Base-by-base conservation (phyloP, 2,797 vertebrate genomes). In the Heteromormyrus szaboi region DNA sequence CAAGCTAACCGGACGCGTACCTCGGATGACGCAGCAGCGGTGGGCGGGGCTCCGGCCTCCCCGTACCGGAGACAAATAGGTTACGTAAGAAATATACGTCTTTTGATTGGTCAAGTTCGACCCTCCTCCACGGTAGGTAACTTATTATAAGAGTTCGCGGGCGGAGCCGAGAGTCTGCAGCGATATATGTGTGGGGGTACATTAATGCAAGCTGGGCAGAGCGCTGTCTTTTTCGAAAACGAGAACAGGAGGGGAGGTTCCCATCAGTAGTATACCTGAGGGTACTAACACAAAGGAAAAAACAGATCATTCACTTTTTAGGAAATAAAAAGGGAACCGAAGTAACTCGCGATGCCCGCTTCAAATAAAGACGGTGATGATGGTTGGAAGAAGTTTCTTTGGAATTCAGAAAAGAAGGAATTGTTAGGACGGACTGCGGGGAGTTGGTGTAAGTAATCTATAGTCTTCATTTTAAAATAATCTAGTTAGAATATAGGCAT, bases 361-460 rank as follows among this genome's bases (percentile, higher is more conserved):
- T 96, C 96, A 8, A 98, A 97, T 92, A 99, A 98, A 95, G 97
- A 98, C 33, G 94, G 90, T 4, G 97, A 97, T 88, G 98, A 97
- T 87, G 96, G 97, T 88, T 99, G 98, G 98, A 97, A 95, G 95
- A 96, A 91, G 85, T 99, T 99, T 94, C 22, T 99, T 91, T 99
- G 98, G 98, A 98, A 99, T 95, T 97, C 98, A 1, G 97, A 99
- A 90, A 99, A 97, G 94, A 97, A 94, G 93, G 98, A 99, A 93
- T 97, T 99, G 92, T 90, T 99, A 46, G 98, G 98, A 92, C 96
- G 98, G 72, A 99, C 97, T 0, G 97, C 97, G 4, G 65, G 94
- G 94, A 99, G 98, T 65, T 99, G 98, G 98, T 94, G 98, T 99
- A 94, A 99, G 98, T 98, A 50, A 37, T 33, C 25, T 68, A 12